Base-by-base conservation (phyloP, 2,113 vertebrate genomes). In the Channa argus region DNA sequence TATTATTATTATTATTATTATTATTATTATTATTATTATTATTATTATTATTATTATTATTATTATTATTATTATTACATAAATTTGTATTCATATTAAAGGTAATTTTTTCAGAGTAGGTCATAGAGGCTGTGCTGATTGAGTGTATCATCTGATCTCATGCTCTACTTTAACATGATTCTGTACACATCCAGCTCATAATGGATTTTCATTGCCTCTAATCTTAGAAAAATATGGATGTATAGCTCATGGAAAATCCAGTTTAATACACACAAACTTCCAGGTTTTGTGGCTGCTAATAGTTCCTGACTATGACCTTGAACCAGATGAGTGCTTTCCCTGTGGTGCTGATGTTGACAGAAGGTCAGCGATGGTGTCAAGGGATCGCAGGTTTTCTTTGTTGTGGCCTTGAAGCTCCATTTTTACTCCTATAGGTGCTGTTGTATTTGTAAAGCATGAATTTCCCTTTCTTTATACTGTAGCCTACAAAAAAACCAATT, bases 301-400 rank as follows among this genome's bases (percentile, higher is more conserved):
- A 24, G 24, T 24, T 24, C 24, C 24, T 34, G 0, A 49, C 69
- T 77, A 70, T 88, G 84, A 86, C 86, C 78, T 89, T 78, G 69
- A 74, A 84, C 47, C 69, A 50, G 72, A 13, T 5, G 14, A 79
- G 63, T 13, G 60, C 58, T 63, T 45, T 86, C 82, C 80, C 75
- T 49, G 84, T 55, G 77, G 78, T 37, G 47, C 80, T 58, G 68
- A 66, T 74, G 71, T 83, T 41, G 71, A 76, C 72, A 71, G 67
- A 77, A 88, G 86, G 87, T 88, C 80, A 50, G 59, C 0, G 8
- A 71, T 56, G 68, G 72, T 69, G 75, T 73, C 77, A 43, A 46
- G 4, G 39, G 39, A 41, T 41, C 6, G 6, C 39, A 41, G 58
- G 56, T 7, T 7, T 66, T 47, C 33, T 36, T 56, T 62, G 24